phyloP scores from a whole-genome alignment of 2,888 invertebrate genomes.

The Platycnemis pennipes region DNA sequence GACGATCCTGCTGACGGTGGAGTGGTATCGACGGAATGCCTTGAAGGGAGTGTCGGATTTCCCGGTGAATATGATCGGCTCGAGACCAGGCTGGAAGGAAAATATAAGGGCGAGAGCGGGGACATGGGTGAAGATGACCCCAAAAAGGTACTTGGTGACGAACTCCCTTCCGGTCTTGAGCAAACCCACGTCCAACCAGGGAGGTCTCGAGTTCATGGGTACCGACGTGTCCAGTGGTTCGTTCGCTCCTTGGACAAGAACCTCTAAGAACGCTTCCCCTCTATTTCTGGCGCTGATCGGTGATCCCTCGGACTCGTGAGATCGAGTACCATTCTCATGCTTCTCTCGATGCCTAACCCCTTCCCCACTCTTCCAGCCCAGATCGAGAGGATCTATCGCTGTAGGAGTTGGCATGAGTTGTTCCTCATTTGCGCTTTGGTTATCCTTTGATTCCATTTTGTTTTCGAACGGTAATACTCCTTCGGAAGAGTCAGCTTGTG shows the following conservation, averaged over 20 bases:
- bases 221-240: not conserved
- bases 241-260: not conserved
- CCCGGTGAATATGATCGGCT: slow-evolving; percentile 79
- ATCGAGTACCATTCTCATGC: not conserved
- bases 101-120: slow-evolving; percentile 78
- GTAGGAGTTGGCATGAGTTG: too few relatives aligned
- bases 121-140: slow-evolving; percentile 77
- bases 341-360: not conserved
- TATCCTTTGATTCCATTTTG: not conserved
- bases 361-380: not conserved
- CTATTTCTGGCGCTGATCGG: not conserved
- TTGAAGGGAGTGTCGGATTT: slow-evolving; percentile 79
- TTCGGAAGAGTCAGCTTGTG: not conserved
- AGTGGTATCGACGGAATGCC: slow-evolving; percentile 79
- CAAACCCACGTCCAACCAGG: slow-evolving; percentile 78
- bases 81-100: slow-evolving; percentile 77
- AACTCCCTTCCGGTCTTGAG: slow-evolving; percentile 79
- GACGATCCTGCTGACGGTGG: slow-evolving; percentile 78
- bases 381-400: not conserved
- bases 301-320: not conserved
- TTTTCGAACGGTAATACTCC: not conserved
- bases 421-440: not conserved
- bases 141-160: slow-evolving; percentile 77
- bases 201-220: slow-evolving; percentile 74
- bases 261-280: not conserved